phyloP scores from a whole-genome alignment of 2,888 invertebrate species.

The Scelioninae gen. 1 region DNA sequence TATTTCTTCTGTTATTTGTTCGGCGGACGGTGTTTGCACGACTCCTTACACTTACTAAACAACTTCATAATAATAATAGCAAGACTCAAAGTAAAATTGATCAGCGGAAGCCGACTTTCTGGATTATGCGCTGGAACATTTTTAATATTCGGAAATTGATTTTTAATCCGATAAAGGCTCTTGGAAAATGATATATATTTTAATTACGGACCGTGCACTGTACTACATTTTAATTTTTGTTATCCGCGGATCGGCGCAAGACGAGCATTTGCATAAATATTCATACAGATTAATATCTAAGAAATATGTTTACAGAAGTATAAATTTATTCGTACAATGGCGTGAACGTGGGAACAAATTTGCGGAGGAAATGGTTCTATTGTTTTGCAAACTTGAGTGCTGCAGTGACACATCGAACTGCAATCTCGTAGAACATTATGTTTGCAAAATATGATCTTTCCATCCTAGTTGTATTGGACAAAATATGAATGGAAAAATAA shows the following conservation, averaged over 20 bases:
- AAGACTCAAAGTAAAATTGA: too few relatives aligned
- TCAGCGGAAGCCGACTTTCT: too few relatives aligned
- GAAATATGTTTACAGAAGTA: constrained; percentile 58
- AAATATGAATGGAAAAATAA: background rate
- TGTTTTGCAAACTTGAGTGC: constrained; percentile 33
- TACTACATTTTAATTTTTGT: constrained; percentile 43
- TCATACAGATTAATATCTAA: constrained; percentile 57
- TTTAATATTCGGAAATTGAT: constrained; percentile 31
- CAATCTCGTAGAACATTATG: background rate
- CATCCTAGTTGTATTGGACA: background rate
- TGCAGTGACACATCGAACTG: constrained; percentile 11
- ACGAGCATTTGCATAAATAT: constrained; percentile 52
- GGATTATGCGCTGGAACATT: too few relatives aligned
- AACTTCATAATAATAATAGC: constrained; percentile 31
- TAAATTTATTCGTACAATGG: constrained; percentile 48
- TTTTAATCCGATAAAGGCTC: constrained; percentile 17
- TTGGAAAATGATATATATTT: background rate
- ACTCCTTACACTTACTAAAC: constrained; percentile 17
- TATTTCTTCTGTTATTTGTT: constrained; percentile 43
- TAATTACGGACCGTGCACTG: constrained; percentile 5
- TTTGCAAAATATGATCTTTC: background rate
- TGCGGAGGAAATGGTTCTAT: constrained; percentile 43
- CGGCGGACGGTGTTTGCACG: constrained; percentile 22
- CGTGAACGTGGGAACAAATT: constrained; percentile 53
- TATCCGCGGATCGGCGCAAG: constrained; percentile 31